phyloP scores from a whole-genome alignment of 2,797 vertebrate genomes.

The Thalassophryne amazonica region DNA sequence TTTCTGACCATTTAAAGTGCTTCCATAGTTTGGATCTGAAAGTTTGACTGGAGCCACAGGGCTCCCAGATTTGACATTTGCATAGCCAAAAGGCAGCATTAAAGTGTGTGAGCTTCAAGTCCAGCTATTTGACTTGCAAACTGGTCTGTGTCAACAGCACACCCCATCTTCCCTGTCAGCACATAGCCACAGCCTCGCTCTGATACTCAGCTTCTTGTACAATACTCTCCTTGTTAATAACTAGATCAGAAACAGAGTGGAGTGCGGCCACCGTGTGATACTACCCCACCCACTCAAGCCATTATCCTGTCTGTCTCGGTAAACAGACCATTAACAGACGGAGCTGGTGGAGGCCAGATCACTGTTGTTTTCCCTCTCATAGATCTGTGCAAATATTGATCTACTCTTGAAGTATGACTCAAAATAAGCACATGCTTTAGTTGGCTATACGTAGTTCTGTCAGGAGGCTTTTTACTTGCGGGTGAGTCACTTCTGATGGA shows the following conservation, averaged over 20 bases:
- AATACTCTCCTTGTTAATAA: conserved; percentile 41
- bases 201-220: conserved; percentile 20
- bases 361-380: conserved; percentile 72
- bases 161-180: conserved; percentile 37
- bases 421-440: conserved; percentile 63
- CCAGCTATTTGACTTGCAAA: conserved; percentile 77
- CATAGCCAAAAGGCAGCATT: conserved; percentile 62
- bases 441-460: conserved; percentile 20
- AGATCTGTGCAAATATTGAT: conserved; percentile 79
- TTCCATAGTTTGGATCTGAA: conserved; percentile 38
- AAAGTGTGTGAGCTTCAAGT: conserved; percentile 44
- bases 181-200: conserved; percentile 21
- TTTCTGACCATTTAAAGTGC: conserved; percentile 41
- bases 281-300: conserved; percentile 62
- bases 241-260: conserved; percentile 55
- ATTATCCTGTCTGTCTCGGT: conserved; percentile 73
- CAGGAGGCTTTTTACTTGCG: conserved; percentile 61
- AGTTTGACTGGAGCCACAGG: conserved; percentile 19
- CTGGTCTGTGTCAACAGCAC: conserved; percentile 48
- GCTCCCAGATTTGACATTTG: conserved; percentile 67
- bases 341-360: conserved; percentile 66
- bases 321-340: conserved; percentile 77
- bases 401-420: conserved; percentile 70
- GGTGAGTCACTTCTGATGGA: conserved; percentile 59
- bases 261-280: conserved; percentile 45